These are phyloP conservation scores for Drosophila azteca DNA, from an alignment of 1,140 invertebrate genomes.

Conservation along the genomic window DNA sequence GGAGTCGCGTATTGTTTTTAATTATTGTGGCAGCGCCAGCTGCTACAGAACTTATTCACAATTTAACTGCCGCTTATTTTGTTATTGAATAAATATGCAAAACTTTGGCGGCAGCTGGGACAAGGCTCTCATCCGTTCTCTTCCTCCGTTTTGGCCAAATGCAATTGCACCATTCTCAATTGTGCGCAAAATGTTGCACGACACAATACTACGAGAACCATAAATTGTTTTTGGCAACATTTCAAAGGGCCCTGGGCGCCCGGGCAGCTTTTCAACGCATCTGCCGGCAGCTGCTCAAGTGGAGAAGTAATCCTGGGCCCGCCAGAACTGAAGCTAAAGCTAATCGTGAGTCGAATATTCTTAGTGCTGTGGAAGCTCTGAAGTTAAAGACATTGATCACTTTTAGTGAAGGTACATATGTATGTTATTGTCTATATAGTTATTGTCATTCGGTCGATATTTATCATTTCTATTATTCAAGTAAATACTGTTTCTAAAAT, in stretches of 20 bases:
- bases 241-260: slow-evolving; percentile 40
- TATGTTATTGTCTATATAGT: too few species aligned
- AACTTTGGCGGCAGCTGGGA: slow-evolving; percentile 53
- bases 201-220: slow-evolving; percentile 44
- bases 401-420: too few species aligned
- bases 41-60: slow-evolving; percentile 67
- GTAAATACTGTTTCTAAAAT: too few species aligned
- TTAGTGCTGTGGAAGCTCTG: too few species aligned
- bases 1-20: slow-evolving; percentile 53
- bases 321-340: slow-evolving; percentile 21
- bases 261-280: slow-evolving; percentile 26
- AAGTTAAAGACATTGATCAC: too few species aligned
- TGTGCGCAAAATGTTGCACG: slow-evolving; percentile 66
- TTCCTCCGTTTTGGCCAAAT: slow-evolving; percentile 28
- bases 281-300: slow-evolving; percentile 30
- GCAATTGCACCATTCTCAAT: slow-evolving; percentile 77
- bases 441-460: too few species aligned
- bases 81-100: slow-evolving; percentile 77
- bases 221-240: slow-evolving; percentile 78
- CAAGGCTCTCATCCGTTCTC: slow-evolving; percentile 15
- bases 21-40: slow-evolving; percentile 60
- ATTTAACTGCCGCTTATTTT: slow-evolving; percentile 68
- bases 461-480: too few species aligned
- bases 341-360: slow-evolving; percentile 22
- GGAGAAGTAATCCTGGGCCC: background rate